Percentiles rank a stretch among this genome's conserved stretches.
Conservation (phyloP, 2,797 vertebrate species). For the Microcaecilia unicolor region DNA sequence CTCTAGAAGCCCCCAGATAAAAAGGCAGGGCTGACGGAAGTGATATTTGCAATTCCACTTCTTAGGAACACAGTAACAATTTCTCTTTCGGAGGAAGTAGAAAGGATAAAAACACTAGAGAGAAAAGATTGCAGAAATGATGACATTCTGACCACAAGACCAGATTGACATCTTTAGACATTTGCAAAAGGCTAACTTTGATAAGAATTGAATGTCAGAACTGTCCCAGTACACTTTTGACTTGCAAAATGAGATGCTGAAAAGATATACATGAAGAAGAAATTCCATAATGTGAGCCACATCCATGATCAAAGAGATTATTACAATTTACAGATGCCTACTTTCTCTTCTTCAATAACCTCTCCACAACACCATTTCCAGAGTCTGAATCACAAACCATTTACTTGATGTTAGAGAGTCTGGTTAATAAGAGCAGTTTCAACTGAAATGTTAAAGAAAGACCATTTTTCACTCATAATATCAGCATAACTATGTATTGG, state of each 20-base stretch:
- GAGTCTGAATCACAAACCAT: too few relatives aligned
- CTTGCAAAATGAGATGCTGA: conserved; percentile 3
- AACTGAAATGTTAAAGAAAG: too few relatives aligned
- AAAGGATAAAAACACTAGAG: background rate
- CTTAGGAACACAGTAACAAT: background rate
- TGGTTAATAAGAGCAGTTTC: too few relatives aligned
- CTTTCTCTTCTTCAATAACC: conserved; percentile 5
- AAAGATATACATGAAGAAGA: conserved; percentile 9
- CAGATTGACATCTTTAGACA: conserved; percentile 3
- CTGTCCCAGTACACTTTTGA: background rate
- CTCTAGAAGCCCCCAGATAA: rapidly evolving
- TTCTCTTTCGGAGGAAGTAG: conserved; percentile 1
- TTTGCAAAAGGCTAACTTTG: conserved; percentile 8
- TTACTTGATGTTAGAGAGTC: too few relatives aligned
- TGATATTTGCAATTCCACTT: conserved; percentile 12
- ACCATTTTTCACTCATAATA: too few relatives aligned
- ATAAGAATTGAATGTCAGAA: conserved; percentile 5
- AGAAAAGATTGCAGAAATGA: conserved; percentile 1
- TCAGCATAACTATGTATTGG: too few relatives aligned
- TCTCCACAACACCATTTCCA: too few relatives aligned
- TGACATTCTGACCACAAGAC: conserved; percentile 15
- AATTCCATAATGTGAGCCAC: too few relatives aligned
- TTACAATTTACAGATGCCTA: conserved; percentile 11
- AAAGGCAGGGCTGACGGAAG: background rate
- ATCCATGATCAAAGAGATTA: conserved; percentile 3